Conservation (phyloP, 2,888 invertebrate species). For the Omphaloscelis lunosa region DNA sequence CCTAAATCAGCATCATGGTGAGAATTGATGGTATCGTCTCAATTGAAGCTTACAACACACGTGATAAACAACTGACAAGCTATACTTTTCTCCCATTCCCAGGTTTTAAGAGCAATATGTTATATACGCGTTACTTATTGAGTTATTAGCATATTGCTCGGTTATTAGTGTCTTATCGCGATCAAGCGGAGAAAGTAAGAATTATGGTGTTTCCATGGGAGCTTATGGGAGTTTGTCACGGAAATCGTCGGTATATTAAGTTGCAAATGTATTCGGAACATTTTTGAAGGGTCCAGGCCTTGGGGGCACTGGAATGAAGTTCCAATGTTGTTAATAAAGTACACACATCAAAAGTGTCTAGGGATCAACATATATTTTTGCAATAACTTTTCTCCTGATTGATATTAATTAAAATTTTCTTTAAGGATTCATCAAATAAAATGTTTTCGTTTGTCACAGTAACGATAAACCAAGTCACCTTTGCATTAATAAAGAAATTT, state of each 20-base stretch:
- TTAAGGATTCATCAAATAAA: too few relatives aligned
- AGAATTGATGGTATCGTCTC: slow-evolving; percentile 47
- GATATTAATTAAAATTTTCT: too few relatives aligned
- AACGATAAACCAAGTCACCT: too few relatives aligned
- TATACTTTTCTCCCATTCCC: slow-evolving; percentile 48
- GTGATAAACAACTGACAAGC: slow-evolving; percentile 53
- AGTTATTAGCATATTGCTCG: slow-evolving; percentile 63
- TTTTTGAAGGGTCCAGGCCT: slow-evolving; percentile 22
- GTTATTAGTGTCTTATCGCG: slow-evolving; percentile 64
- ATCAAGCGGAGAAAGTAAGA: slow-evolving; percentile 62
- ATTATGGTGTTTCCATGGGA: slow-evolving; percentile 53
- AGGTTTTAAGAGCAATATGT: slow-evolving; percentile 47
- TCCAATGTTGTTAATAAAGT: slow-evolving; percentile 9
- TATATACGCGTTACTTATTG: slow-evolving; percentile 45
- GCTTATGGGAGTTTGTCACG: slow-evolving; percentile 61
- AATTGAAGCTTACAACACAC: slow-evolving; percentile 45
- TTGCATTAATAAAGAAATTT: too few relatives aligned
- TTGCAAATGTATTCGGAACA: slow-evolving; percentile 46
- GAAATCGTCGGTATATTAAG: slow-evolving; percentile 45
- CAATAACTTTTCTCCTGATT: too few relatives aligned
- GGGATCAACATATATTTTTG: too few relatives aligned
- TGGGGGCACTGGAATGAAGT: slow-evolving; percentile 13
- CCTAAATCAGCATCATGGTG: slow-evolving; percentile 27
- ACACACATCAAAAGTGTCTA: too few relatives aligned
- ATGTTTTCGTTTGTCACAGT: too few relatives aligned